phyloP scores from a whole-genome alignment of 92 coral and sea anemone genomes.

The Paramuricea clavata region DNA sequence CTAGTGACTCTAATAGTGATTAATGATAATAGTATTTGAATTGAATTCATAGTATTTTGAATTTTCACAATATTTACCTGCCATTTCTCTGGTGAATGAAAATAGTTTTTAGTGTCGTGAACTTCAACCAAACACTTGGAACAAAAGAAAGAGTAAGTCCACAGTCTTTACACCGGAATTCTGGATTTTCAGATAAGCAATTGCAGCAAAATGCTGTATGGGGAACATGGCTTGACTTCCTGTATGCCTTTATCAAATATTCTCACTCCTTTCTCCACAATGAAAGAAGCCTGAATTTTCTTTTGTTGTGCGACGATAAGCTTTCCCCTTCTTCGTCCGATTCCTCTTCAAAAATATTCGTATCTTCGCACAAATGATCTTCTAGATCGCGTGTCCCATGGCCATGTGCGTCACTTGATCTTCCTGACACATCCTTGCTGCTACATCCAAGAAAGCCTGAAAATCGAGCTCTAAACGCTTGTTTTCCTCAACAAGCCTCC shows the following conservation, averaged over 20 bases:
- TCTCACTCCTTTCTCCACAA: slow-evolving; percentile 21
- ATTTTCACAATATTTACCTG: slow-evolving; percentile 19
- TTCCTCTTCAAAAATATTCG: slow-evolving; percentile 20
- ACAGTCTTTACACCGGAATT: slow-evolving; percentile 24
- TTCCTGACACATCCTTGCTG: neutral
- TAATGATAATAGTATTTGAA: neutral
- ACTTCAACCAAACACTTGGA: slow-evolving; percentile 14
- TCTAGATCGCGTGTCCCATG: neutral
- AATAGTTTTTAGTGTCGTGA: slow-evolving; percentile 16
- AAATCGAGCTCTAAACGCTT: slow-evolving; percentile 36
- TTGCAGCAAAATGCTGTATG: neutral
- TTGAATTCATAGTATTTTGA: neutral
- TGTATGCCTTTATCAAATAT: neutral
- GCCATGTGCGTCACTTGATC: neutral
- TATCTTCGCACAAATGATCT: neutral
- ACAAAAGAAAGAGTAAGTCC: slow-evolving; percentile 16
- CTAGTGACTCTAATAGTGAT: no score
- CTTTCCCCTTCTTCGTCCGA: slow-evolving; percentile 31
- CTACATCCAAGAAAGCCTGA: slow-evolving; percentile 6
- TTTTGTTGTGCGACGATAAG: slow-evolving; percentile 34
- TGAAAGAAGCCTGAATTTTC: slow-evolving; percentile 34
- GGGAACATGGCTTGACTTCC: neutral
- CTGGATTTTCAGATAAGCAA: neutral
- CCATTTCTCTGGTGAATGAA: slow-evolving; percentile 41
- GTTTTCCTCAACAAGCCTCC: slow-evolving; percentile 29